These are phyloP conservation scores for Drosophila melanica DNA, from an alignment of 1,140 invertebrate genomes.

Conservation along the genomic window DNA sequence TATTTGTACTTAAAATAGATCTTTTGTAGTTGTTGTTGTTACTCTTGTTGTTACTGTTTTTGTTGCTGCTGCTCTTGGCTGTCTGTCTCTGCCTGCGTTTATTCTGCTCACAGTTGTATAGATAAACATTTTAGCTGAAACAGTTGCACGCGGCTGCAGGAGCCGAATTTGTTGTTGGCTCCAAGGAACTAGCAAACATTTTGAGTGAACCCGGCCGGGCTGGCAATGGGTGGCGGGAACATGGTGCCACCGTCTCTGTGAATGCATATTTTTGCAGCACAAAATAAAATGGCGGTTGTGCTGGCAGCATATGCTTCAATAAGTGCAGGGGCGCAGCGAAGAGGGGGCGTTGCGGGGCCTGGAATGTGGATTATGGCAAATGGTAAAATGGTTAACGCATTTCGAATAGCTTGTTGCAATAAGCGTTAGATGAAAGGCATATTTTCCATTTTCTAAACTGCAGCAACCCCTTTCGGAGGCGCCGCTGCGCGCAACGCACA, in stretches of 20 bases:
- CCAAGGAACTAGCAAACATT: slow-evolving; percentile 7
- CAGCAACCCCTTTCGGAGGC: not conserved
- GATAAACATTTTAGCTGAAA: slow-evolving; percentile 70
- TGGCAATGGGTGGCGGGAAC: slow-evolving; percentile 1
- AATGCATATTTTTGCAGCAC: slow-evolving; percentile 62
- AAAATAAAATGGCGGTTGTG: slow-evolving; percentile 58
- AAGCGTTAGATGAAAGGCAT: not conserved
- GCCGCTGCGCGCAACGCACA: slow-evolving; percentile 44
- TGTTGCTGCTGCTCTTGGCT: slow-evolving; percentile 17
- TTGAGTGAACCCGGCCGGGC: not conserved
- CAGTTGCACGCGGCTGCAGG: slow-evolving; percentile 33
- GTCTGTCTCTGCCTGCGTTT: slow-evolving; percentile 52
- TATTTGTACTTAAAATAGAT: slow-evolving; percentile 78
- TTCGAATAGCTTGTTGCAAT: not conserved
- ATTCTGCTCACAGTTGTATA: slow-evolving; percentile 71
- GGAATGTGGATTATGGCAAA: slow-evolving; percentile 1
- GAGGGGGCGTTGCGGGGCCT: slow-evolving; percentile 1
- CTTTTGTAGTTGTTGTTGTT: slow-evolving; percentile 56
- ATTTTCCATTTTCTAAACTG: not conserved
- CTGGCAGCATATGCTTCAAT: slow-evolving; percentile 51
- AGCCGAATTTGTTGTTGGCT: slow-evolving; percentile 3
- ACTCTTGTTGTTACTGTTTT: slow-evolving; percentile 30
- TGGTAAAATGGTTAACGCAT: not conserved
- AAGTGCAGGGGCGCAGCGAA: slow-evolving; percentile 11
- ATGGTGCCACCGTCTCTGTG: slow-evolving; percentile 55